Conservation (phyloP, 2,113 vertebrate species). For the Forbesichthys papilliferus region DNA sequence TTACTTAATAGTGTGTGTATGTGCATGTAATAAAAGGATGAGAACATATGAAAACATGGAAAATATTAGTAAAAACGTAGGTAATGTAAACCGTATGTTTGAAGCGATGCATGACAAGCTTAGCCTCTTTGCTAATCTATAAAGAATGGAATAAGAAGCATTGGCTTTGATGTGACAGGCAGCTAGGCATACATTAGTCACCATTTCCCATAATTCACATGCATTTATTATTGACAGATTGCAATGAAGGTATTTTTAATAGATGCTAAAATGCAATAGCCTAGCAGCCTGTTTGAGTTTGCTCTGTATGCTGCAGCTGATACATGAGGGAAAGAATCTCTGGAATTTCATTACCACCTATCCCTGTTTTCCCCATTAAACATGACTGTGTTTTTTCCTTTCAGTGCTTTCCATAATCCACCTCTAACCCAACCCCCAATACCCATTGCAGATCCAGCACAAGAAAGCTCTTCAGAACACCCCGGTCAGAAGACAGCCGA, state of each 20-base stretch:
- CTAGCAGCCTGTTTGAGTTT: not conserved
- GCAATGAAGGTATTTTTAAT: not conserved
- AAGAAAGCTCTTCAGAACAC: conserved; percentile 9
- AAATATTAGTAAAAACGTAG: conserved; percentile 29
- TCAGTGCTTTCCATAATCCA: conserved; percentile 33
- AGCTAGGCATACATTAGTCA: conserved; percentile 20
- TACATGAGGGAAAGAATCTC: conserved; percentile 12
- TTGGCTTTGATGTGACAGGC: conserved; percentile 23
- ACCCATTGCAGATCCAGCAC: conserved; percentile 7
- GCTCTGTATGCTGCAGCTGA: not conserved
- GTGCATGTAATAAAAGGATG: conserved; percentile 5
- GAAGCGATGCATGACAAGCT: conserved; percentile 29
- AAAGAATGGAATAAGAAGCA: conserved; percentile 41
- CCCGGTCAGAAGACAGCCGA: not conserved
- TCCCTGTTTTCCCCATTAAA: conserved; percentile 50
- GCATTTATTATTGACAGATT: conserved; percentile 4
- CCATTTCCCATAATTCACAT: conserved; percentile 28
- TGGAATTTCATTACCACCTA: conserved; percentile 16
- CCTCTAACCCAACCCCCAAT: conserved; percentile 28
- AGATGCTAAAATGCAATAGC: conserved; percentile 5
- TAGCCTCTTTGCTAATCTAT: conserved; percentile 29
- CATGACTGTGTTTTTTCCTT: conserved; percentile 27
- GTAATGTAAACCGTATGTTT: conserved; percentile 47
- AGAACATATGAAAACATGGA: conserved; percentile 32
- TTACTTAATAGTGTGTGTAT: conserved; percentile 6